Evolutionary conservation across 2,888 invertebrate genomes (phyloP).

Genomic region (Mesorhabditis sp.): DNA sequence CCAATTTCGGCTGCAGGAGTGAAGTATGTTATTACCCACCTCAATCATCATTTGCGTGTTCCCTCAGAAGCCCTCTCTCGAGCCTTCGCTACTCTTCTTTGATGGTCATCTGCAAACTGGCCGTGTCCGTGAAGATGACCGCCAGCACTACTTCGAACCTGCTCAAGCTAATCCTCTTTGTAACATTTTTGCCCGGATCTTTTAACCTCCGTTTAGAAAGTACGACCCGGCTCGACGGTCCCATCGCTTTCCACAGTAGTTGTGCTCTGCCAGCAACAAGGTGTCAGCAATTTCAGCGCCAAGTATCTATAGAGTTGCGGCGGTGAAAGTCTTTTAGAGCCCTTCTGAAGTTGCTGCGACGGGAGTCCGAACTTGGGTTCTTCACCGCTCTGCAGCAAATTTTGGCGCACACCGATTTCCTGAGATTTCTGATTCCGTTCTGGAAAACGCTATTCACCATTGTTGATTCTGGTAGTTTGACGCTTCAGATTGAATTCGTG

Average conservation of each 20-base stretch:
- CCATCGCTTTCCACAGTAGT: slow-evolving; percentile 39
- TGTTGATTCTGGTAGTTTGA: slow-evolving; percentile 8
- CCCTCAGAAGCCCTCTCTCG: slow-evolving; percentile 24
- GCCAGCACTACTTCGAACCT: slow-evolving; percentile 29
- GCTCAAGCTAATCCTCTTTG: slow-evolving; percentile 42
- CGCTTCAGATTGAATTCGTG: neutral
- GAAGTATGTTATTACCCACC: slow-evolving; percentile 23
- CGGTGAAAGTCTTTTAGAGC: slow-evolving; percentile 23
- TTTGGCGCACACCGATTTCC: slow-evolving; percentile 25
- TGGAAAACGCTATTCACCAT: slow-evolving; percentile 34
- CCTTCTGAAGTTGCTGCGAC: slow-evolving; percentile 27
- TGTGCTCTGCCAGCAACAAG: slow-evolving; percentile 52
- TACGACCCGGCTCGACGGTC: slow-evolving; percentile 26
- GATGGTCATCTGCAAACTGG: slow-evolving; percentile 45
- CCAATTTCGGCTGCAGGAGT: slow-evolving; percentile 48
- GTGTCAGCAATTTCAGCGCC: slow-evolving; percentile 31
- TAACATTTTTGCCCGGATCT: slow-evolving; percentile 13
- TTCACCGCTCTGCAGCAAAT: slow-evolving; percentile 15
- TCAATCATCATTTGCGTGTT: neutral
- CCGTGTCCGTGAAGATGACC: slow-evolving; percentile 37
- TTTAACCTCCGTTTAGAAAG: slow-evolving; percentile 32
- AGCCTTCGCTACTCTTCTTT: slow-evolving; percentile 32
- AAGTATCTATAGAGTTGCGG: slow-evolving; percentile 24
- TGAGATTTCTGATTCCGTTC: slow-evolving; percentile 30
- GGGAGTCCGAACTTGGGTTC: slow-evolving; percentile 21